Percentiles rank a stretch among this genome's conserved stretches.
Conservation (phyloP, 2,113 vertebrate genomes). For the Sinocyclocheilus maitianheensis region DNA sequence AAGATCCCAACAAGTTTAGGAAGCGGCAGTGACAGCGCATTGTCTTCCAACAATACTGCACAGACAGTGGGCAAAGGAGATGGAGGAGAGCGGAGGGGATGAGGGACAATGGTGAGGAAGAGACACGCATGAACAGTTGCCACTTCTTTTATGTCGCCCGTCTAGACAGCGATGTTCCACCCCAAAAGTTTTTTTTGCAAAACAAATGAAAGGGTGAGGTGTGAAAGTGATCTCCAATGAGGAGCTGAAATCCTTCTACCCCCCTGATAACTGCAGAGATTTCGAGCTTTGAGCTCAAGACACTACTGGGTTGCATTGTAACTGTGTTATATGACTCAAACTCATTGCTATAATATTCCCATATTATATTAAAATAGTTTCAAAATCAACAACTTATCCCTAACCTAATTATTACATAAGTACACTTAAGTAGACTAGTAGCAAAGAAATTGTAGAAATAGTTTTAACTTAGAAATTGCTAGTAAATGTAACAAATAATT, state of each 20-base stretch:
- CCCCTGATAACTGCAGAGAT: neutral
- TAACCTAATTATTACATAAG: neutral
- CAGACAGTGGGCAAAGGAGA: slow-evolving; percentile 60
- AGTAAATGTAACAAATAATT: too few species aligned
- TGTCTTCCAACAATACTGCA: slow-evolving; percentile 75
- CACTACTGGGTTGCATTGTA: neutral
- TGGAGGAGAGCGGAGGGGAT: slow-evolving; percentile 55
- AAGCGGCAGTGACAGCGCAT: slow-evolving; percentile 75
- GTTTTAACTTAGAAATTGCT: too few species aligned
- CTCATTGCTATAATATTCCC: neutral
- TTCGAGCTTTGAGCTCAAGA: neutral
- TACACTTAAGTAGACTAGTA: too few species aligned
- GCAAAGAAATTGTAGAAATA: too few species aligned
- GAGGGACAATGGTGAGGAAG: slow-evolving; percentile 63
- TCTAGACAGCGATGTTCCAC: slow-evolving; percentile 66
- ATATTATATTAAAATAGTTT: neutral
- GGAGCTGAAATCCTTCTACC: slow-evolving; percentile 21
- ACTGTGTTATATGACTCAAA: neutral
- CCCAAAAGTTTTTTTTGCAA: slow-evolving; percentile 49
- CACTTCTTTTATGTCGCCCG: slow-evolving; percentile 60
- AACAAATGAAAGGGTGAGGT: slow-evolving; percentile 43
- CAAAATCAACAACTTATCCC: neutral
- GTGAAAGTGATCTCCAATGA: slow-evolving; percentile 34
- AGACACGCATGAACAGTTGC: slow-evolving; percentile 52
- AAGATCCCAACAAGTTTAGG: slow-evolving; percentile 79